A percentile compares a stretch with the other conserved stretches of the same genome.
These are phyloP conservation scores for Microctenopoma lineatum DNA, from an alignment of 2,797 vertebrate species.

Conservation along the genomic window DNA sequence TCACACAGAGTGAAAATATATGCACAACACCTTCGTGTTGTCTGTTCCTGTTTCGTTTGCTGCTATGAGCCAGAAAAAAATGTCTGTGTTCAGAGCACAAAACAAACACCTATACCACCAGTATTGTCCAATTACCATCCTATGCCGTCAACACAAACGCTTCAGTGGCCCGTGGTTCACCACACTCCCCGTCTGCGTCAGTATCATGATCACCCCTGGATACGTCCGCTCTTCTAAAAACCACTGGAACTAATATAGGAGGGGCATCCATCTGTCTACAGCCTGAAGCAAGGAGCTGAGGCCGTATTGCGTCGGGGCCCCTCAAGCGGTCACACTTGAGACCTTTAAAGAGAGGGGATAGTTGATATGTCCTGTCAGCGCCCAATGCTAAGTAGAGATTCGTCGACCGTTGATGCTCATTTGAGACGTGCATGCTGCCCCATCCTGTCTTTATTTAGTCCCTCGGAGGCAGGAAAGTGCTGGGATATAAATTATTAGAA, in stretches of 20 bases:
- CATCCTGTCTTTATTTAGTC: slow-evolving; percentile 35
- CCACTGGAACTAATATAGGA: slow-evolving; percentile 78
- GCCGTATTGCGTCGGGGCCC: slow-evolving; percentile 53
- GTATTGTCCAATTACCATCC: not conserved
- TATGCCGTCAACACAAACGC: not conserved
- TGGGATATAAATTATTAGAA: slow-evolving; percentile 9
- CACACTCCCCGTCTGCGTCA: slow-evolving; percentile 24
- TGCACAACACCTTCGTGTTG: not conserved
- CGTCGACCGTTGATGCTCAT: slow-evolving; percentile 39
- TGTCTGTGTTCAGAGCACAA: not conserved
- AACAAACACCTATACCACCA: not conserved
- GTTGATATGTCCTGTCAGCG: slow-evolving; percentile 72
- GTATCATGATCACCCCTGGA: slow-evolving; percentile 15
- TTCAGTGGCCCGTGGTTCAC: slow-evolving; percentile 1
- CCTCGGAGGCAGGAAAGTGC: slow-evolving; percentile 14
- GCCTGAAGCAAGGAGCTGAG: slow-evolving; percentile 59
- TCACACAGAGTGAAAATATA: slow-evolving; percentile 20
- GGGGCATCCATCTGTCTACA: slow-evolving; percentile 79
- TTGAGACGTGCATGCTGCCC: slow-evolving; percentile 17
- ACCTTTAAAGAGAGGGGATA: slow-evolving; percentile 56
- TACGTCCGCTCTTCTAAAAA: slow-evolving; percentile 59
- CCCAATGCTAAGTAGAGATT: slow-evolving; percentile 63
- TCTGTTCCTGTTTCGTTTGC: not conserved
- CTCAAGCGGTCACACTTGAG: slow-evolving; percentile 57
- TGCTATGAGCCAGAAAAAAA: slow-evolving; percentile 1